phyloP scores from a whole-genome alignment of 2,113 vertebrate species.

The Eupsittula cactorum region DNA sequence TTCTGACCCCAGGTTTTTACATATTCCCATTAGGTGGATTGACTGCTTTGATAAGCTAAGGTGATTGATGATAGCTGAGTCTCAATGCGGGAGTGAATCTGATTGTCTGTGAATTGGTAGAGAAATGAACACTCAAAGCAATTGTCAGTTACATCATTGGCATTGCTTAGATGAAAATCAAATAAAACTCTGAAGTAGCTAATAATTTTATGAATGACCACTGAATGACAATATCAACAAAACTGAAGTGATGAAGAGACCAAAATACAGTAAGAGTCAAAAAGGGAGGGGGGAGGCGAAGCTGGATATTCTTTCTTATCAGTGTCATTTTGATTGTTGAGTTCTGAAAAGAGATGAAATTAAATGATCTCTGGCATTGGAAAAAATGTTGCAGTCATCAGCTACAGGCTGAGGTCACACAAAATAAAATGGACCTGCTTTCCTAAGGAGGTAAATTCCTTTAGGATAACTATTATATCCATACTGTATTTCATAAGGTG shows the following conservation, averaged over 20 bases:
- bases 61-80: slow-evolving; percentile 57
- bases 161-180: slow-evolving; percentile 43
- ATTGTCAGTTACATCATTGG: slow-evolving; percentile 38
- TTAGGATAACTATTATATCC: background rate
- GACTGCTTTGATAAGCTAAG: slow-evolving; percentile 60
- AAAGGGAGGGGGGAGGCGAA: background rate
- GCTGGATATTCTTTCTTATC: background rate
- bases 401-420: background rate
- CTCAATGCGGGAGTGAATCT: slow-evolving; percentile 52
- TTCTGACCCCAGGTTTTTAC: slow-evolving; percentile 20
- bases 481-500: background rate
- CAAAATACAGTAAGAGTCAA: background rate
- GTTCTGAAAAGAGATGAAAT: background rate
- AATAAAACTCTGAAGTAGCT: slow-evolving; percentile 43
- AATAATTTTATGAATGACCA: slow-evolving; percentile 50
- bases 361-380: background rate
- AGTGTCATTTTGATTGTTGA: background rate
- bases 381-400: background rate
- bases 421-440: background rate
- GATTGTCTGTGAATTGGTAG: slow-evolving; percentile 47
- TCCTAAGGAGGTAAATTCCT: background rate
- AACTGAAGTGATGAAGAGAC: background rate
- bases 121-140: slow-evolving; percentile 65
- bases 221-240: slow-evolving; percentile 33
- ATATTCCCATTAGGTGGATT: slow-evolving; percentile 67